phyloP scores from a whole-genome alignment of 2,797 vertebrate genomes.

The Heteromormyrus szaboi region DNA sequence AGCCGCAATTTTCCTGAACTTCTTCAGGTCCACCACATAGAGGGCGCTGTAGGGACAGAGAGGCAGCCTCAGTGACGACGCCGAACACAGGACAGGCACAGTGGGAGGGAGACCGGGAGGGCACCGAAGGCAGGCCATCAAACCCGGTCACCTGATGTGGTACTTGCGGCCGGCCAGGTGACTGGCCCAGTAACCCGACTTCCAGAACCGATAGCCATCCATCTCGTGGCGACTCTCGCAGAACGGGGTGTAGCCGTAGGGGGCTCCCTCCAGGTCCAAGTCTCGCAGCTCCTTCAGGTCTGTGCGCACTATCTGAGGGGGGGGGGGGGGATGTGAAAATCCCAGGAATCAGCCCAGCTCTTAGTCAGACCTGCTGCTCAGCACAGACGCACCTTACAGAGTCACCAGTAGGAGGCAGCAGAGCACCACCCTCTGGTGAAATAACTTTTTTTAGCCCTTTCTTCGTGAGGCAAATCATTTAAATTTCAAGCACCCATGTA shows the following conservation, averaged over 20 bases:
- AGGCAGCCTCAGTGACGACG: background rate
- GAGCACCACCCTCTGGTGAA: background rate
- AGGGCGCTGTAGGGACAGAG: slow-evolving; percentile 66
- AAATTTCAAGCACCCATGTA: background rate
- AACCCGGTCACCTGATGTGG: slow-evolving; percentile 80
- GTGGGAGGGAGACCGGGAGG: background rate
- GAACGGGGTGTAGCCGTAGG: slow-evolving; percentile 95
- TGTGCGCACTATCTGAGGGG: slow-evolving; percentile 84
- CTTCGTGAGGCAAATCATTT: background rate
- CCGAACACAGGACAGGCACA: too few species aligned
- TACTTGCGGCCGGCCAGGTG: slow-evolving; percentile 92
- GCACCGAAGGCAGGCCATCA: background rate
- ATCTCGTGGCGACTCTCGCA: slow-evolving; percentile 93
- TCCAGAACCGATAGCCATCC: slow-evolving; percentile 98
- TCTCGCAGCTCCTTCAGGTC: slow-evolving; percentile 91
- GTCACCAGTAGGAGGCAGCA: background rate
- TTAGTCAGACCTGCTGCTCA: background rate
- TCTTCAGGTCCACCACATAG: slow-evolving; percentile 95
- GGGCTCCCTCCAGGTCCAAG: slow-evolving; percentile 88
- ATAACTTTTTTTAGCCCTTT: background rate
- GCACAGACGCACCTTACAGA: background rate
- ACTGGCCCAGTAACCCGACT: slow-evolving; percentile 95
- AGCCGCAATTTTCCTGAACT: slow-evolving; percentile 94
- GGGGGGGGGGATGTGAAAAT: background rate
- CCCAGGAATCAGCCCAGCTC: background rate